Evolutionary conservation across 2,113 vertebrate genomes (phyloP).

Genomic region (Ardeotis arabs): DNA sequence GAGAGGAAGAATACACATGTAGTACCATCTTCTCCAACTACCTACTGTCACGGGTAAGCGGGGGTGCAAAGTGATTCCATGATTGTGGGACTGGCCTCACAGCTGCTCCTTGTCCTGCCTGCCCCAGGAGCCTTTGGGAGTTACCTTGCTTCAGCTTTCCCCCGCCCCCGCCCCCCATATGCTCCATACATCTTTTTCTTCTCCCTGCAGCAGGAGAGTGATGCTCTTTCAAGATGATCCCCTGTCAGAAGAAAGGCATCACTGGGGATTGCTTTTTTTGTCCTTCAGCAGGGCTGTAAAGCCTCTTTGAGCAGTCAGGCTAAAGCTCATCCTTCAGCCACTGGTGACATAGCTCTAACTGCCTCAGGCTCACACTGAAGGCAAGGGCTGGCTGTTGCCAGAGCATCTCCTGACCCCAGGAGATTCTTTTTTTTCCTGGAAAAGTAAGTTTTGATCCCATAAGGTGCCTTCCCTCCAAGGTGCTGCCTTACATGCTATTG

Average conservation of each 20-base stretch:
- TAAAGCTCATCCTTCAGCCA: neutral
- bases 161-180: too few relatives aligned
- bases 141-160: neutral
- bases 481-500: neutral
- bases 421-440: neutral
- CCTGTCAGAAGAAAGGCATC: neutral
- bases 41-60: neutral
- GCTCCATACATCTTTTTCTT: neutral
- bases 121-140: neutral
- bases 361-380: neutral
- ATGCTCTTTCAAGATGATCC: neutral
- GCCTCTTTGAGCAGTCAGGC: neutral
- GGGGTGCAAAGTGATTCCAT: neutral
- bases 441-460: neutral
- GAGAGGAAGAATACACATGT: neutral
- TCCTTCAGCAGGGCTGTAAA: neutral
- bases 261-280: too few relatives aligned
- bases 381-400: neutral
- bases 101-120: neutral
- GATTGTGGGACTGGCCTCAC: rapidly evolving
- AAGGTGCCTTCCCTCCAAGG: neutral
- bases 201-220: neutral
- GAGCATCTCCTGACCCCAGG: neutral
- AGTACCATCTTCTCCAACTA: neutral
- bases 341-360: too few relatives aligned